Percentiles rank a stretch among this genome's conserved stretches.
phyloP scores from a whole-genome alignment of 1,140 invertebrate species.

The Papilio aristodemus region DNA sequence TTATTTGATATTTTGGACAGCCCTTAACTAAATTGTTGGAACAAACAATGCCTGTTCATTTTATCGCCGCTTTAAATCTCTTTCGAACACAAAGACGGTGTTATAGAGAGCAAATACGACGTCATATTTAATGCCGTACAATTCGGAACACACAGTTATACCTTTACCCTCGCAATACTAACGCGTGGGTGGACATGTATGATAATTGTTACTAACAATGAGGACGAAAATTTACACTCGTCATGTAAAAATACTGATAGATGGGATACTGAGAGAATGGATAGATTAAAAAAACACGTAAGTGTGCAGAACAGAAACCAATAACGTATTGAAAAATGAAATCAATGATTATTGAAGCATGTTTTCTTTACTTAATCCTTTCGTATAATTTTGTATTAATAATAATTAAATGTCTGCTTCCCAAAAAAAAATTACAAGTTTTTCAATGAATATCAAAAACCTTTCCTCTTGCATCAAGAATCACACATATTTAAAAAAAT shows the following conservation, averaged over 20 bases:
- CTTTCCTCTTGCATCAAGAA: too few relatives aligned
- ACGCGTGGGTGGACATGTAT: conserved; percentile 20
- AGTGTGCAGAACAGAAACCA: not conserved
- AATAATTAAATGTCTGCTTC: too few relatives aligned
- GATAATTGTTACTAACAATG: conserved; percentile 21
- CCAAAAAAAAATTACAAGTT: too few relatives aligned
- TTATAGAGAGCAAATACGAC: conserved; percentile 33
- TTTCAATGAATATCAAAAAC: too few relatives aligned
- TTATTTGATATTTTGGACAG: conserved; percentile 9
- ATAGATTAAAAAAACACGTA: not conserved
- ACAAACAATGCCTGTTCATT: conserved; percentile 14
- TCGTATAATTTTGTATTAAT: too few relatives aligned
- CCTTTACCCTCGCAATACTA: conserved; percentile 1
- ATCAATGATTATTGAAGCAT: too few relatives aligned
- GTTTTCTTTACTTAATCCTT: too few relatives aligned
- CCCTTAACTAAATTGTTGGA: conserved; percentile 9
- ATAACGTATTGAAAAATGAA: too few relatives aligned
- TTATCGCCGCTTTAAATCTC: conserved; percentile 32
- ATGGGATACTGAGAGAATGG: too few relatives aligned
- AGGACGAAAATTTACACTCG: not conserved
- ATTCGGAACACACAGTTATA: conserved; percentile 34
- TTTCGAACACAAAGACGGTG: conserved; percentile 30
- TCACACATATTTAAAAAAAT: too few relatives aligned
- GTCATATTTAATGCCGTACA: conserved; percentile 29
- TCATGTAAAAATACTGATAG: too few relatives aligned